These are phyloP conservation scores for Eupithecia insigniata DNA, from an alignment of 2,888 invertebrate genomes.

Conservation along the genomic window DNA sequence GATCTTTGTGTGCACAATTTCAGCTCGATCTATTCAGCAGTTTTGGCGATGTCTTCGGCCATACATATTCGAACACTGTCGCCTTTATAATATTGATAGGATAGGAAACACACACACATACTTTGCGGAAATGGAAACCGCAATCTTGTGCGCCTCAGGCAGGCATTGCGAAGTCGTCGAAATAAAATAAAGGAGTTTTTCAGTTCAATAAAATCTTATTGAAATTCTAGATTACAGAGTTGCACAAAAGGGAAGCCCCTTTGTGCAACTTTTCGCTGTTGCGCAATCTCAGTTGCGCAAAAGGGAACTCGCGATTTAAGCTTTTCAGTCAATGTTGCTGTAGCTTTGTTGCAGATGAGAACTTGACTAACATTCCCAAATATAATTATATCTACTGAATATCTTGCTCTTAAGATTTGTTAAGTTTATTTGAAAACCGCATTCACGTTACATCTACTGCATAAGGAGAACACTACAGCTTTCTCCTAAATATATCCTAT, in stretches of 20 bases:
- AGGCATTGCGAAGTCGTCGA: neutral
- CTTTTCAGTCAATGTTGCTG: neutral
- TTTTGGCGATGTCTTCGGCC: no score
- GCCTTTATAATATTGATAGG: no score
- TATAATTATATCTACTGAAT: no score
- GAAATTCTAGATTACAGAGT: no score
- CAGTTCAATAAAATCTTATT: neutral
- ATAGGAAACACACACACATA: no score
- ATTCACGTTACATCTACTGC: slow-evolving; percentile 35
- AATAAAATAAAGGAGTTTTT: neutral
- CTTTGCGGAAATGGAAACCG: neutral
- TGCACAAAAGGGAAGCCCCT: no score
- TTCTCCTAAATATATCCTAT: slow-evolving; percentile 59
- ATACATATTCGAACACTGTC: no score
- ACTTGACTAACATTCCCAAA: neutral
- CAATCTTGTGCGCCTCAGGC: neutral
- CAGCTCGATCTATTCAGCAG: no score
- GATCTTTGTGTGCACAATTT: no score
- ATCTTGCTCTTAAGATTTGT: neutral
- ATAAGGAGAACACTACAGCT: slow-evolving; percentile 43
- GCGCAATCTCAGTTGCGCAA: no score
- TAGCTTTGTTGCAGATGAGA: neutral
- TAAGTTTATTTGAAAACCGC: neutral
- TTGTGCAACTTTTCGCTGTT: no score
- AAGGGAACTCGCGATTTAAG: no score